Evolutionary conservation across 2,113 vertebrate species (phyloP), one percentile per base, ranked within the genome.

Genomic region (Lepisosteus oculatus): DNA sequence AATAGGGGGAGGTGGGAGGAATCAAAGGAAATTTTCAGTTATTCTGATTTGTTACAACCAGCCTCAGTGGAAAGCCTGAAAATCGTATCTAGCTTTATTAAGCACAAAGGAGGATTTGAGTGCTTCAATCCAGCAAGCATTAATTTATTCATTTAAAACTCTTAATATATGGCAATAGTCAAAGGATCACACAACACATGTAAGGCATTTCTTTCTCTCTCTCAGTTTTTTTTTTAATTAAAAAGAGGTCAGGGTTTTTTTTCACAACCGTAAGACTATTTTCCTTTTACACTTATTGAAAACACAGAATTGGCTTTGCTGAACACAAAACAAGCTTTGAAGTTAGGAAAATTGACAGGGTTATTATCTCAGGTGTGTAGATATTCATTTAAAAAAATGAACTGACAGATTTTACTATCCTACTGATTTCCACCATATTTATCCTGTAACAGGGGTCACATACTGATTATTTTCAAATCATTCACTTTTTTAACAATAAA

Each of bases 101-200:
- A 84, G 83, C 81, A 79, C 80, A 85, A 80, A 82, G 83, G 72
- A 74, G 77, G 79, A 81, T 82, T 83, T 85, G 67, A 72, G 71
- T 72, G 68, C 80, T 72, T 82, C 79, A 67, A 69, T 72, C 74
- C 73, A 61, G 65, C 70, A 15, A 41, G 55, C 57, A 72, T 77
- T 86, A 83, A 87, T 82, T 85, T 86, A 81, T 87, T 84, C 76
- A 81, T 82, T 86, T 80, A 81, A 79, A 79, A 85, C 75, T 84
- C 80, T 76, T 84, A 81, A 84, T 84, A 81, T 84, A 73, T 76
- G 72, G 79, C 74, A 79, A 72, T 71, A 57, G 76, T 76, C 70
- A 42, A 65, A 73, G 78, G 80, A 85, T 85, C 81, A 80, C 72
- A 78, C 73, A 72, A 78, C 75, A 79, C 75, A 65, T 74, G 75